Evolutionary conservation across 2,888 invertebrate species (phyloP).

Genomic region (Rhyacophila evoluta): DNA sequence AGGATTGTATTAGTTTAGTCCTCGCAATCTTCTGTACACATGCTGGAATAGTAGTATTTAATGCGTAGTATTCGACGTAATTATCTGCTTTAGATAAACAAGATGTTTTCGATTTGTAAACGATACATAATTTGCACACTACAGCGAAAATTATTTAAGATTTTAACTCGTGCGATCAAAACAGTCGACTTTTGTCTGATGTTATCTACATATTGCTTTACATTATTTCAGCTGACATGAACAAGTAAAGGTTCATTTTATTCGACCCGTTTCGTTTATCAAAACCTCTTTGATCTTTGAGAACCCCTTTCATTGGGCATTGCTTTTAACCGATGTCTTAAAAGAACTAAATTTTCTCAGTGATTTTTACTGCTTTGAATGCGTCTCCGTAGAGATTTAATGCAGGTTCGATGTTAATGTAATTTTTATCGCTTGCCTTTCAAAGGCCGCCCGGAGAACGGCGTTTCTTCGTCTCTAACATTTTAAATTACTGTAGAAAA

Average conservation of each 20-base stretch:
- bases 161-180: too few species aligned
- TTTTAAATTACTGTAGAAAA: background rate
- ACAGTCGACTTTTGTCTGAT: too few species aligned
- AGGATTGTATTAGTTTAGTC: too few species aligned
- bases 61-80: too few species aligned
- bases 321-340: background rate
- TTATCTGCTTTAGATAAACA: too few species aligned
- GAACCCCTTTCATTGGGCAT: background rate
- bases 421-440: background rate
- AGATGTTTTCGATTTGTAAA: too few species aligned
- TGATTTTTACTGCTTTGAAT: background rate
- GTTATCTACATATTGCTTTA: too few species aligned
- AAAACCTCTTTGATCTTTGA: background rate
- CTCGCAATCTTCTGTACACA: too few species aligned
- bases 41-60: too few species aligned
- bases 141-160: background rate
- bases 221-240: background rate
- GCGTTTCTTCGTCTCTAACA: background rate
- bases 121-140: background rate
- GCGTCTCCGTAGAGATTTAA: background rate
- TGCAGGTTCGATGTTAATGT: conserved; percentile 4
- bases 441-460: background rate
- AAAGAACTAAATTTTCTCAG: background rate
- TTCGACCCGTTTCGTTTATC: background rate
- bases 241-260: background rate